These are phyloP conservation scores for Myripristis jacobus DNA, from an alignment of 2,797 vertebrate genomes.

Conservation along the genomic window DNA sequence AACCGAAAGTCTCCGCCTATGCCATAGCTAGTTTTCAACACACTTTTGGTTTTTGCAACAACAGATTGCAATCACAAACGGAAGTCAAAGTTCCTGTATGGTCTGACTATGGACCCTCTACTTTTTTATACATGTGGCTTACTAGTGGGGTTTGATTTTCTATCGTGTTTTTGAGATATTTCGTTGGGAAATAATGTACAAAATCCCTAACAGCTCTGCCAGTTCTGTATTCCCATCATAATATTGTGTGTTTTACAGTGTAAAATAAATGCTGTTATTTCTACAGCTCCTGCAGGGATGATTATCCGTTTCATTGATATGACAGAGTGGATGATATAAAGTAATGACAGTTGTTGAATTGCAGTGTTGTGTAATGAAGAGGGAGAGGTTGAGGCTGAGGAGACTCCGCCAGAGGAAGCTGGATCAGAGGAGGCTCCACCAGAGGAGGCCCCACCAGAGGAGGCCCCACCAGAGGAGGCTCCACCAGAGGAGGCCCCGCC, in stretches of 20 bases:
- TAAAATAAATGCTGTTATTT: not conserved
- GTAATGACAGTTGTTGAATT: conserved; percentile 48
- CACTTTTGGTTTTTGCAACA: conserved; percentile 37
- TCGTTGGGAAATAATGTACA: not conserved
- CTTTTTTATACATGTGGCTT: not conserved
- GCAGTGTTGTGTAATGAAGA: conserved; percentile 50
- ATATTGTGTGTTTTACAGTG: conserved; percentile 13
- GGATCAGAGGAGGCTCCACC: accelerated
- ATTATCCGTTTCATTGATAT: not conserved
- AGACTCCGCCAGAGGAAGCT: not conserved
- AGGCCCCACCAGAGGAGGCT: accelerated
- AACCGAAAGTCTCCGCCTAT: conserved; percentile 19
- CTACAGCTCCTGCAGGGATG: not conserved
- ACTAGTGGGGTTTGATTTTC: not conserved
- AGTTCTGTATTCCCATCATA: too few species aligned
- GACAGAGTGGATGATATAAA: not conserved
- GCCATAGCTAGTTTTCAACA: conserved; percentile 43
- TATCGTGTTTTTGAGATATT: not conserved
- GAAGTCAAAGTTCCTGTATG: conserved; percentile 53
- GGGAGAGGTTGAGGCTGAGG: accelerated
- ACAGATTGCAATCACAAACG: conserved; percentile 11
- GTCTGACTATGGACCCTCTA: not conserved
- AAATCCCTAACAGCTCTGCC: not conserved
- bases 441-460: too few species aligned
- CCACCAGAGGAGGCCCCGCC: not conserved